phyloP scores from a whole-genome alignment of 1,140 invertebrate species.

The Antheraea pernyi region DNA sequence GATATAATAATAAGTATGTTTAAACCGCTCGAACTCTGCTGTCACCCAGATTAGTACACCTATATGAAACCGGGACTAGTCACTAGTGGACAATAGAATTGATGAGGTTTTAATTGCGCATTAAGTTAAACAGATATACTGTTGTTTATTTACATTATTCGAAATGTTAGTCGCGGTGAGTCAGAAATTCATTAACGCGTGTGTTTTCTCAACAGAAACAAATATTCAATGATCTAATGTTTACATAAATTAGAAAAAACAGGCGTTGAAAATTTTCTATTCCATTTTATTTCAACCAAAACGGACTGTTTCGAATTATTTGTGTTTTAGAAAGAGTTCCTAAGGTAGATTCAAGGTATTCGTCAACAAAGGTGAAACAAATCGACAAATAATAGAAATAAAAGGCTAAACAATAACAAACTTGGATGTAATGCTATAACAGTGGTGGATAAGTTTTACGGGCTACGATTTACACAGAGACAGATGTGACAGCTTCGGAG shows the following conservation, averaged over 20 bases:
- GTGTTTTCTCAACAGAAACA: background rate
- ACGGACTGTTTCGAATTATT: background rate
- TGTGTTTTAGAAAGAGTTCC: too few relatives aligned
- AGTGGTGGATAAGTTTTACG: too few relatives aligned
- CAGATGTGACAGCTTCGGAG: too few relatives aligned
- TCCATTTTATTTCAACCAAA: background rate
- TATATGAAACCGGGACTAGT: background rate
- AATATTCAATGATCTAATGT: background rate
- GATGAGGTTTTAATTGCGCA: background rate
- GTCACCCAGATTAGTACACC: too few relatives aligned
- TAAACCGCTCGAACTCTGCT: too few relatives aligned
- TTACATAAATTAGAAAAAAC: background rate
- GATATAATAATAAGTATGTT: too few relatives aligned
- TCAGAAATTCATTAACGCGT: background rate
- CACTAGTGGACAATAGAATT: background rate
- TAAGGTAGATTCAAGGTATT: too few relatives aligned
- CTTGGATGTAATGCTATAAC: too few relatives aligned
- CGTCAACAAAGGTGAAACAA: too few relatives aligned
- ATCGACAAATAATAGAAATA: too few relatives aligned
- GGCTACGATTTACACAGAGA: too few relatives aligned
- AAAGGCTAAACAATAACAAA: too few relatives aligned
- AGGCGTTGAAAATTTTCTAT: background rate
- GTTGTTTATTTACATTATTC: background rate
- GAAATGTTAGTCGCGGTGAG: background rate
- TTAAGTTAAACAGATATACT: background rate